phyloP scores from a whole-genome alignment of 2,888 invertebrate species.

The Drosophila histrio region DNA sequence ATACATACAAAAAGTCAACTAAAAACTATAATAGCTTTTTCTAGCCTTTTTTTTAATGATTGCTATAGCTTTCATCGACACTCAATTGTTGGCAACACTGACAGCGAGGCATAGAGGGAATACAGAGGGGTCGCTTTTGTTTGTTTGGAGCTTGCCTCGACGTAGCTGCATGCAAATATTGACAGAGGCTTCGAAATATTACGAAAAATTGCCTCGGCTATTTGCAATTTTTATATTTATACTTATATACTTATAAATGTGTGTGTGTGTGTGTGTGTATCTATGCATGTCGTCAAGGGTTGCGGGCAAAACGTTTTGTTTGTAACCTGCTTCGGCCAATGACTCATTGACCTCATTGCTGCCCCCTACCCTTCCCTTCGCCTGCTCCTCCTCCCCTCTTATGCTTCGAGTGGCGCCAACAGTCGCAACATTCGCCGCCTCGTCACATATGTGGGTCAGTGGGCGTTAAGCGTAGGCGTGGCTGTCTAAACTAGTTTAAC shows the following conservation, averaged over 20 bases:
- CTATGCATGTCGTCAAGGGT: slow-evolving; percentile 26
- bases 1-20: no score
- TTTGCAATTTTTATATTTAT: slow-evolving; percentile 44
- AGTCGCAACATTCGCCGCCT: slow-evolving; percentile 3
- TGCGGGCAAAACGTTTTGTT: slow-evolving; percentile 5
- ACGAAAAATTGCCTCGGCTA: slow-evolving; percentile 61
- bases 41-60: no score
- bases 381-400: neutral
- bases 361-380: neutral
- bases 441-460: slow-evolving; percentile 50
- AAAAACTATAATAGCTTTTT: no score
- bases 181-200: slow-evolving; percentile 76
- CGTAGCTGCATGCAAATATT: slow-evolving; percentile 68
- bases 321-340: slow-evolving; percentile 59
- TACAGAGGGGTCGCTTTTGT: slow-evolving; percentile 47
- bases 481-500: slow-evolving; percentile 49
- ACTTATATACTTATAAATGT: neutral
- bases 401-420: slow-evolving; percentile 29
- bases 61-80: no score
- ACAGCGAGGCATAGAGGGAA: neutral
- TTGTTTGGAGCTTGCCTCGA: slow-evolving; percentile 51
- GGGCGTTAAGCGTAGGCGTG: neutral
- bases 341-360: slow-evolving; percentile 75
- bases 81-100: no score
- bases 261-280: slow-evolving; percentile 18